Base-by-base conservation (phyloP, 2,888 invertebrate species). In the Nesidiocoris tenuis region DNA sequence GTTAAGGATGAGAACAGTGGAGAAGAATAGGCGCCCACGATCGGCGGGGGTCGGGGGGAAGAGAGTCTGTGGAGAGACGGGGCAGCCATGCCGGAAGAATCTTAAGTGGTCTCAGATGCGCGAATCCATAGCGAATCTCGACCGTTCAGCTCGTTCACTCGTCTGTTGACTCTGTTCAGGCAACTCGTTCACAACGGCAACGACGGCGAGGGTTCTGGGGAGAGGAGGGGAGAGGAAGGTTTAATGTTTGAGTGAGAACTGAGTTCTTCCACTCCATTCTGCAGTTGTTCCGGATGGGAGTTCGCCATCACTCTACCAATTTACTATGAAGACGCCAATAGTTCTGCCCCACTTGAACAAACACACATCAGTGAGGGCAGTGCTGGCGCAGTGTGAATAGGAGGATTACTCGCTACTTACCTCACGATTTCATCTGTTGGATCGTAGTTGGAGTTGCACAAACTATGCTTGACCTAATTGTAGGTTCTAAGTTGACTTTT, bases 1-100 rank as follows among this genome's bases (percentile, higher is more conserved):
- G 23, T 21, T 21, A 23, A 22, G 56, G 23, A 19, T 3, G 39
- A 39, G 39, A 7, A 39, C 39, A 39, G 39, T 39, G 5, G 39
- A n/a, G n/a, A 39, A 39, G 39, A 39, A 12, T 39, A 39, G 39
- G 39, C 12, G 39, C 5, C 12, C 39, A 12, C 39, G 39, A 39
- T 7, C 39, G 3, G 39, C 39, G 39, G 12, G 39, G 39, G 12
- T 39, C 39, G 39, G 12, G 5, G 39, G 39, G 39, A 39, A 39
- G 5, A 7, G 39, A 39, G 39, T 7, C 5, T 39, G 39, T 7
- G 39, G 39, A 2, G 18, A 19, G 54, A 19, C 17, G 19, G 7
- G 21, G 18, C 25, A 66, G 54, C 54, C 66, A 66, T 66, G 66
- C 66, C 17, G 54, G 55, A 39, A 21, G 66, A 54, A 39, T 66